Conservation (phyloP, 2,888 invertebrate genomes). For the Chironomus tentans region DNA sequence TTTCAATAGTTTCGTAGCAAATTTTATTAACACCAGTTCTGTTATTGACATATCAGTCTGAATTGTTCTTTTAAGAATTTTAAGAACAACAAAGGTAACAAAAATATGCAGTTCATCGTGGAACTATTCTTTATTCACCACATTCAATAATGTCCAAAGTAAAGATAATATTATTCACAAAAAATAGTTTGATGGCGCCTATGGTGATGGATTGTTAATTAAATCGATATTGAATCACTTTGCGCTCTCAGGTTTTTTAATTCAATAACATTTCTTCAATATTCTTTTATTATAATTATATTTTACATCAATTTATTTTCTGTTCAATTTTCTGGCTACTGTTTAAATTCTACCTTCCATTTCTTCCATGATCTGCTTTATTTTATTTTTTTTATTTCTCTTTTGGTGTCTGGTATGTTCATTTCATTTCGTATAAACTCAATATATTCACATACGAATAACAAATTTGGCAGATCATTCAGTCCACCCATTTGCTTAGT, state of each 20-base stretch:
- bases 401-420: neutral
- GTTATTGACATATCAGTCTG: too few relatives aligned
- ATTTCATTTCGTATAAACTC: neutral
- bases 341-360: conserved; percentile 9
- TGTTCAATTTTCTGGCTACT: conserved; percentile 12
- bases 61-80: neutral
- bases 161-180: too few relatives aligned
- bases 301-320: conserved; percentile 13
- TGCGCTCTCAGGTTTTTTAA: conserved; percentile 1
- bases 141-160: too few relatives aligned
- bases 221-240: conserved; percentile 16
- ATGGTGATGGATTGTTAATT: conserved; percentile 9
- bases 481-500: conserved; percentile 25
- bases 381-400: neutral
- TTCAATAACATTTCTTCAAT: conserved; percentile 14
- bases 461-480: conserved; percentile 4
- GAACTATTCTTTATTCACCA: too few relatives aligned
- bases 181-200: neutral
- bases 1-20: too few relatives aligned
- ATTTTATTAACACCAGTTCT: too few relatives aligned
- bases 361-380: neutral
- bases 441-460: neutral
- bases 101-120: too few relatives aligned
- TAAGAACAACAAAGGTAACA: neutral
- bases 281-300: conserved; percentile 16